phyloP scores from a whole-genome alignment of 2,888 invertebrate genomes.

The Syrista parreyssii region DNA sequence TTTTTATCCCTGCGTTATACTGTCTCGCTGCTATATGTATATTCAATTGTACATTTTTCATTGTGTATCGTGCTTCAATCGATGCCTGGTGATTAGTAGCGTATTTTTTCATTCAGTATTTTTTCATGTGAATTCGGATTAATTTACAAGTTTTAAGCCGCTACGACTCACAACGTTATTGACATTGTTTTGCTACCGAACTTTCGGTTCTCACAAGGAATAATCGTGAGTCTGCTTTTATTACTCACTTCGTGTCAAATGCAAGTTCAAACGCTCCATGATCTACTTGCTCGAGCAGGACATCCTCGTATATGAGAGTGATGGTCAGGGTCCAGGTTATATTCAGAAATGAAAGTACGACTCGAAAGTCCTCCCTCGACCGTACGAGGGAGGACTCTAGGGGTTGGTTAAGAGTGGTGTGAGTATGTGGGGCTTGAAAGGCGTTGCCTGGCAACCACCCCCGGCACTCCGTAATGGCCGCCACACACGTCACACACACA shows the following conservation, averaged over 20 bases:
- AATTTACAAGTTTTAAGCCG: background rate
- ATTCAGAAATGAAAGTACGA: background rate
- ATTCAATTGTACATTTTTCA: background rate
- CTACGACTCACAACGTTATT: background rate
- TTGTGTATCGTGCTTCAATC: too few species aligned
- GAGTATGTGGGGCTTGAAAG: conserved; percentile 42
- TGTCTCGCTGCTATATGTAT: background rate
- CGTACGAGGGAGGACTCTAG: conserved; percentile 46
- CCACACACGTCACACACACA: conserved; percentile 54
- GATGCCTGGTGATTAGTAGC: background rate
- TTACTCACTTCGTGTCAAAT: background rate
- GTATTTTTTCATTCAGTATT: background rate
- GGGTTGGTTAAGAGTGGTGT: conserved; percentile 44
- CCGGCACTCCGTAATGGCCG: conserved; percentile 45
- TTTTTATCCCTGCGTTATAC: background rate
- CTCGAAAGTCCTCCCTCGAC: conserved; percentile 4
- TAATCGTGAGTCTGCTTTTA: background rate
- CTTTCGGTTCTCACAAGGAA: background rate
- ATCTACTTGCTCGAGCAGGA: background rate
- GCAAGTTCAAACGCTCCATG: background rate
- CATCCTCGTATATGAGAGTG: background rate
- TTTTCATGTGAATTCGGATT: background rate
- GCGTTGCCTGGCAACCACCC: conserved; percentile 63
- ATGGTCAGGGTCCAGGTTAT: background rate
- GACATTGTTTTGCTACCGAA: background rate